A percentile compares a stretch with the other conserved stretches of the same genome.
phyloP scores from a whole-genome alignment of 1,140 invertebrate species.

The Drosophila ananassae region DNA sequence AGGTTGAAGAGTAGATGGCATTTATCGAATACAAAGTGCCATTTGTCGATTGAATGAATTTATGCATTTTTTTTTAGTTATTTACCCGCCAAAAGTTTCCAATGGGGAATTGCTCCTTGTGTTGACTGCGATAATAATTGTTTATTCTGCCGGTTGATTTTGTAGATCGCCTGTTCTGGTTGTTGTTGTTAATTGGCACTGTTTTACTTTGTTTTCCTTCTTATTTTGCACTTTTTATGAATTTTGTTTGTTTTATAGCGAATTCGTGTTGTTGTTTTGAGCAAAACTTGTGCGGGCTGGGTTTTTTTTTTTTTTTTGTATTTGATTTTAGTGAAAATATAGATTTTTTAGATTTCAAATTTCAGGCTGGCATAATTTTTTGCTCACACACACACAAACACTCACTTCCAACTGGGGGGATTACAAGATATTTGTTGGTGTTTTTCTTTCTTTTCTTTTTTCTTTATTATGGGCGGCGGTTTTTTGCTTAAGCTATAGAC shows the following conservation, averaged over 20 bases:
- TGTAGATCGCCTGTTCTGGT: slow-evolving; percentile 36
- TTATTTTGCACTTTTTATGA: slow-evolving; percentile 49
- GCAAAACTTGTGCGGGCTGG: slow-evolving; percentile 60
- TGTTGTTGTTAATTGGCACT: slow-evolving; percentile 43
- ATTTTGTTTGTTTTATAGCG: slow-evolving; percentile 40
- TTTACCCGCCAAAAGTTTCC: slow-evolving; percentile 54
- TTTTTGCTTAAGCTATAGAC: slow-evolving; percentile 70
- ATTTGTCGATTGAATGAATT: neutral
- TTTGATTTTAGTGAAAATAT: slow-evolving; percentile 28
- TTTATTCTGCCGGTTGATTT: slow-evolving; percentile 25
- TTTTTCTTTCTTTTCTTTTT: neutral
- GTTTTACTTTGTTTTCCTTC: slow-evolving; percentile 44
- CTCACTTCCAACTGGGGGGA: slow-evolving; percentile 3
- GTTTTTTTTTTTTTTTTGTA: slow-evolving; percentile 43
- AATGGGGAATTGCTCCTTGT: slow-evolving; percentile 5
- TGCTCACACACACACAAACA: slow-evolving; percentile 53
- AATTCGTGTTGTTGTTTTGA: slow-evolving; percentile 59
- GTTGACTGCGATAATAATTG: slow-evolving; percentile 34
- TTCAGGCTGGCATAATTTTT: slow-evolving; percentile 52
- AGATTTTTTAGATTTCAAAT: slow-evolving; percentile 39
- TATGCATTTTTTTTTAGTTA: slow-evolving; percentile 17
- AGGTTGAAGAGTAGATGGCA: neutral
- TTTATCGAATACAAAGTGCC: neutral
- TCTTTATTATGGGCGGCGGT: slow-evolving; percentile 46
- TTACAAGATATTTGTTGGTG: slow-evolving; percentile 34